Percentiles rank a stretch among this genome's conserved stretches.
These are phyloP conservation scores for Ryuthela nishihirai DNA, from an alignment of 2,888 invertebrate genomes.

Conservation along the genomic window DNA sequence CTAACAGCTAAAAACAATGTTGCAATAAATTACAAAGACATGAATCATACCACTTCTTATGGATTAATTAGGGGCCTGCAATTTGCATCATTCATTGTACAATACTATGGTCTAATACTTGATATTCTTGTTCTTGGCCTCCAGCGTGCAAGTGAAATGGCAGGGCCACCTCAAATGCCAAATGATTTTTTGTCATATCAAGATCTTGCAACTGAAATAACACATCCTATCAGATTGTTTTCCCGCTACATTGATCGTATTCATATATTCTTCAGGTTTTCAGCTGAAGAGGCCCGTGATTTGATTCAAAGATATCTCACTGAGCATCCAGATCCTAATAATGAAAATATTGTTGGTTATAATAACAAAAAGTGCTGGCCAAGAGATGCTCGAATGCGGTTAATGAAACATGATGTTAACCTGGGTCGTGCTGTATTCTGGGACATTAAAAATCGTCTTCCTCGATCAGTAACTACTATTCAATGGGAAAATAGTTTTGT, in stretches of 20 bases:
- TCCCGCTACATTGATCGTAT: slow-evolving; percentile 96
- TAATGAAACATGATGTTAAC: slow-evolving; percentile 99
- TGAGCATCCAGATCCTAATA: slow-evolving; percentile 99
- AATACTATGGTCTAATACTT: slow-evolving; percentile 96
- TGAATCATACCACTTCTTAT: slow-evolving; percentile 99
- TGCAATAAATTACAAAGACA: slow-evolving; percentile 99
- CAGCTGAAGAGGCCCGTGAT: slow-evolving; percentile 96
- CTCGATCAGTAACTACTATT: slow-evolving; percentile 95
- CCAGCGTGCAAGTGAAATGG: slow-evolving; percentile 97
- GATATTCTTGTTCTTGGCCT: slow-evolving; percentile 95
- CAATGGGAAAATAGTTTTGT: slow-evolving; percentile 99
- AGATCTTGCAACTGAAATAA: slow-evolving; percentile 84
- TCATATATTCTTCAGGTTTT: slow-evolving; percentile 94
- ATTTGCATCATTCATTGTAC: slow-evolving; percentile 98
- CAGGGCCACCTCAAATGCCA: slow-evolving; percentile 98
- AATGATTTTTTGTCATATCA: slow-evolving; percentile 98
- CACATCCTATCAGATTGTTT: slow-evolving; percentile 95
- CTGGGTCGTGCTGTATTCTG: slow-evolving; percentile 98
- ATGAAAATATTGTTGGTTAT: slow-evolving; percentile 99
- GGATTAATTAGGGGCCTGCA: slow-evolving; percentile 98
- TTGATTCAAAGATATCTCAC: slow-evolving; percentile 97
- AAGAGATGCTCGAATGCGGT: slow-evolving; percentile 94
- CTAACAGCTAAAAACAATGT: slow-evolving; percentile 99
- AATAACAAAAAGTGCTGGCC: slow-evolving; percentile 99
- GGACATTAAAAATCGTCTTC: slow-evolving; percentile 99